Base-by-base conservation (phyloP, 2,888 invertebrate genomes). In the Polyploca ridens region DNA sequence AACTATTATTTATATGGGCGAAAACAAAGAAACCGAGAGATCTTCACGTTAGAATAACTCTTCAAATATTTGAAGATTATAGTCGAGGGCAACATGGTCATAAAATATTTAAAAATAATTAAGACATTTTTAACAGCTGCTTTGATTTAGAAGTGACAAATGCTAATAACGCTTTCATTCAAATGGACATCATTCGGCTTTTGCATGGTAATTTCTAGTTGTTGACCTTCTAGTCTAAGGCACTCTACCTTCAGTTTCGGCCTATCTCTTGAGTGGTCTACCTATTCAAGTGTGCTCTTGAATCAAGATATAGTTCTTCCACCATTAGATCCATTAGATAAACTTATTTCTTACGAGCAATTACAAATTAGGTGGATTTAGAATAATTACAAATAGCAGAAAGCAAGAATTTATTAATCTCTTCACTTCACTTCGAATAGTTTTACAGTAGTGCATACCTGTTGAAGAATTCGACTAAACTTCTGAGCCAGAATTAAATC, bases 1-100 rank as follows among this genome's bases (percentile, higher is more conserved):
- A 54, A 54, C 54, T 54, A 54, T 54, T 54, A 54, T 16, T 54
- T 19, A 54, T 54, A 19, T 54, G 19, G 54, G 16, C 49, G 16
- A 16, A 7, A 49, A 49, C 49, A 49, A 49, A 49, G 49, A 49
- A 49, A 7, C 49, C 8, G 16, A 7, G 3, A 19, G 54, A 54
- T 54, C 6, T 54, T 54, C 10, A 54, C 54, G 19, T 16, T 16
- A 54, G 49, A 54, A 19, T 16, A 5, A n/a, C 49, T 54, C 16
- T n/a, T 54, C 3, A 54, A 54, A 16, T 54, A 54, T 19, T 54
- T 54, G 16, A 19, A 6, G 16, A 16, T 19, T 19, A 3, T 14
- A 19, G 54, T 54, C 54, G 19, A 54, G 54, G 54, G 54, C 54
- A 7, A 49, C n/a, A 16, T 49, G 16, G 10, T n/a, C n/a, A n/a